These are phyloP conservation scores for Standfussiana lucernea DNA, from an alignment of 2,888 invertebrate genomes.

Conservation along the genomic window DNA sequence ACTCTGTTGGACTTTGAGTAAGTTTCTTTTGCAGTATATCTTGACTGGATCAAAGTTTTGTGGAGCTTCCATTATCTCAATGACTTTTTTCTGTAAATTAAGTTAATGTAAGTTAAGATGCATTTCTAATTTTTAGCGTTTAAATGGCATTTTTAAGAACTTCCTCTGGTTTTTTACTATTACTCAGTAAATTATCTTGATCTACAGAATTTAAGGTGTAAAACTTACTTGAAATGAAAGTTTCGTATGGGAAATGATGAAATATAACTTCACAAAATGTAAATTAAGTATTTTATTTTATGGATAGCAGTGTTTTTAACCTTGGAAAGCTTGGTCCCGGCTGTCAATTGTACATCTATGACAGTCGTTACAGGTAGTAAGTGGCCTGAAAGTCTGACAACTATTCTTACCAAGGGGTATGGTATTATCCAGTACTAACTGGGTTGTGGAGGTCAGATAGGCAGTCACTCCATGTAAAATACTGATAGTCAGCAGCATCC, in stretches of 20 bases:
- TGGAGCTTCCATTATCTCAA: conserved; percentile 71
- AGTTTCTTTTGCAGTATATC: conserved; percentile 74
- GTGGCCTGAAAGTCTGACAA: too few relatives aligned
- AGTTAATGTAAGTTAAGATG: not conserved
- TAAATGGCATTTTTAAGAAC: not conserved
- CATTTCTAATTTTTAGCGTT: not conserved
- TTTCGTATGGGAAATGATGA: too few relatives aligned
- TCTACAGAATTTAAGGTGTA: not conserved
- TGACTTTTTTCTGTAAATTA: conserved; percentile 76
- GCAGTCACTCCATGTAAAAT: too few relatives aligned
- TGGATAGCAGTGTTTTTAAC: not conserved
- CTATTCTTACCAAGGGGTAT: too few relatives aligned
- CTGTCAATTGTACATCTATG: too few relatives aligned
- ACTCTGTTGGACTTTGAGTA: conserved; percentile 74
- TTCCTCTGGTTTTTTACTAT: not conserved
- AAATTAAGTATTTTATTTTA: not conserved
- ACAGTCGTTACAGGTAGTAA: too few relatives aligned
- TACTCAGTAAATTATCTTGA: not conserved
- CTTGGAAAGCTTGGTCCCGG: too few relatives aligned
- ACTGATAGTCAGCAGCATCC: too few relatives aligned
- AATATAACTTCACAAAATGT: conserved; percentile 1
- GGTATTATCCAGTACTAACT: too few relatives aligned
- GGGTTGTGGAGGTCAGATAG: too few relatives aligned
- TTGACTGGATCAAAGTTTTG: conserved; percentile 59
- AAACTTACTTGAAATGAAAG: not conserved